Evolutionary conservation across 92 coral and sea anemone species (phyloP).

Genomic region (Bergia sp.): DNA sequence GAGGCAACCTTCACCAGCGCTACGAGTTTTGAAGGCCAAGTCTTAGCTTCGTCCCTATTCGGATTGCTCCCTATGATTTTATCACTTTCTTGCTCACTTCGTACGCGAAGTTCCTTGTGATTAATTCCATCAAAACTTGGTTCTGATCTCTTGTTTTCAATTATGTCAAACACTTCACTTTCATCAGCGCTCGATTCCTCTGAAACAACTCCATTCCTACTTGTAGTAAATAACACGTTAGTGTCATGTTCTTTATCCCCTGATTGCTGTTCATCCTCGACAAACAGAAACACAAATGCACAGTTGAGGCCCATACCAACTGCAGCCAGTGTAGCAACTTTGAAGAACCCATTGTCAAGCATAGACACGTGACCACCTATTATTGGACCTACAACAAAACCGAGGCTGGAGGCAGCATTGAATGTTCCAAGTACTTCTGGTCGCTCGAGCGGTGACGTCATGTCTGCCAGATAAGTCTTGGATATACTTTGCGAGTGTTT

Average conservation of each 20-base stretch:
- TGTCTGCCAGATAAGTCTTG: conserved; percentile 86
- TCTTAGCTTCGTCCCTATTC: neutral
- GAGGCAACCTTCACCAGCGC: conserved; percentile 60
- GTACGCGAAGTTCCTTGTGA: conserved; percentile 7
- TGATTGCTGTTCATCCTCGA: conserved; percentile 43
- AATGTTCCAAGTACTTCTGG: conserved; percentile 88
- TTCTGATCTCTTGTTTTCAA: neutral
- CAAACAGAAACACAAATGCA: conserved; percentile 72
- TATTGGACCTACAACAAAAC: conserved; percentile 93
- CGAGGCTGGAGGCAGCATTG: conserved; percentile 89
- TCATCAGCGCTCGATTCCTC: neutral
- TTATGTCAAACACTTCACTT: conserved; percentile 1
- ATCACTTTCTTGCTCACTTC: neutral
- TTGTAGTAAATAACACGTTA: neutral
- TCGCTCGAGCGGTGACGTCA: conserved; percentile 75
- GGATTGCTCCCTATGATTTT: neutral
- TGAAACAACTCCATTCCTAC: neutral
- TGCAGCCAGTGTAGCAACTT: conserved; percentile 72
- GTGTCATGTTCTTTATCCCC: neutral
- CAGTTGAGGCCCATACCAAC: conserved; percentile 65
- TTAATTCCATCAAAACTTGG: neutral
- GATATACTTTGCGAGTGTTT: conserved; percentile 90
- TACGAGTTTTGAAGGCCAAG: conserved; percentile 30
- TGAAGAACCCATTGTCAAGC: conserved; percentile 85
- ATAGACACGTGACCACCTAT: conserved; percentile 94